phyloP scores from a whole-genome alignment of 2,888 invertebrate genomes.

The Leucozona laternaria region DNA sequence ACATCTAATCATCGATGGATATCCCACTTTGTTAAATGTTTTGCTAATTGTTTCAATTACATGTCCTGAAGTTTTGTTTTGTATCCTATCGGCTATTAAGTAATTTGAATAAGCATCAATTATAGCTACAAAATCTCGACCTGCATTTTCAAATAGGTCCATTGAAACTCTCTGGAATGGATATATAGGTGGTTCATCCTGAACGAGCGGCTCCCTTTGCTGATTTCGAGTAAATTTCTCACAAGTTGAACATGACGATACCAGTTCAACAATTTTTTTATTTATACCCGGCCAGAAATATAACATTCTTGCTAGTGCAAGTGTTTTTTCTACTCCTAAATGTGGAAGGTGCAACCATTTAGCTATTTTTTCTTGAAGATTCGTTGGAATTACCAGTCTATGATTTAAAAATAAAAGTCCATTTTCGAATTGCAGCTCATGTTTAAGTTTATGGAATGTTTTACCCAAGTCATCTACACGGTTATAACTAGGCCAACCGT shows the following conservation, averaged over 20 bases:
- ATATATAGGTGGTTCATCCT: no score
- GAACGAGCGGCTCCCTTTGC: no score
- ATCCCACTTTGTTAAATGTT: no score
- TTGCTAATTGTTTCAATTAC: no score
- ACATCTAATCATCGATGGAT: no score
- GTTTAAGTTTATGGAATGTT: slow-evolving; percentile 67
- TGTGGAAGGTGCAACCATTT: neutral
- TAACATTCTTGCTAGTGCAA: slow-evolving; percentile 3
- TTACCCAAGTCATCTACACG: slow-evolving; percentile 20
- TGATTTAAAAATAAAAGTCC: slow-evolving; percentile 32
- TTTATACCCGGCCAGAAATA: slow-evolving; percentile 41
- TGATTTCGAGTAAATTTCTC: neutral
- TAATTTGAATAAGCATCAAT: neutral
- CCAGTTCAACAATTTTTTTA: no score
- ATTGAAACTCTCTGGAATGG: no score
- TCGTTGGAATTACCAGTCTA: neutral
- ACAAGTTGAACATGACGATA: neutral
- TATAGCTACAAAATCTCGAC: no score
- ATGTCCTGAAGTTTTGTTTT: no score
- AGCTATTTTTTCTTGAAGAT: neutral
- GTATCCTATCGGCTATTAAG: no score
- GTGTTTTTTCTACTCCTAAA: slow-evolving; percentile 27
- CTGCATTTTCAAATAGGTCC: no score
- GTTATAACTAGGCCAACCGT: slow-evolving; percentile 4
- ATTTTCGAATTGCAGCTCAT: slow-evolving; percentile 27